Evolutionary conservation across 2,797 vertebrate genomes (phyloP).

Genomic region (Cichlasoma orientale): DNA sequence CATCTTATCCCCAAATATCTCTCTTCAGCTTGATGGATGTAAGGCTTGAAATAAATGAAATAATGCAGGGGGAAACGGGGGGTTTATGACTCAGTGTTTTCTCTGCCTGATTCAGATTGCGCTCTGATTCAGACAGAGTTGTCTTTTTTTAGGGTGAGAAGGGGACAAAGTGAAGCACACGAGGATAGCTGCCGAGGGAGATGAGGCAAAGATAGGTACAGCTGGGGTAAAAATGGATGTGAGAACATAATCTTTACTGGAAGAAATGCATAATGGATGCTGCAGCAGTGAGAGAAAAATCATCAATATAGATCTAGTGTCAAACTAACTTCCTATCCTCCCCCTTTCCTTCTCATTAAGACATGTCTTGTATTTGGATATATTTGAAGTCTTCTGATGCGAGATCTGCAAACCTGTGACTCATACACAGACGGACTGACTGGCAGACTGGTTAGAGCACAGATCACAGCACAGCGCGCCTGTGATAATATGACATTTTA

Average conservation of each 20-base stretch:
- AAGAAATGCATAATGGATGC: constrained; percentile 28
- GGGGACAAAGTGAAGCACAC: constrained; percentile 14
- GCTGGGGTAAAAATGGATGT: background rate
- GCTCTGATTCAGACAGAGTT: constrained; percentile 29
- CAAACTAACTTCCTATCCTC: background rate
- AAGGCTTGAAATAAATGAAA: constrained; percentile 54
- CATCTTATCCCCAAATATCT: constrained; percentile 58
- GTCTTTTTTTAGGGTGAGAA: constrained; percentile 24
- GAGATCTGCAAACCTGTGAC: constrained; percentile 1
- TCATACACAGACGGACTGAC: background rate
- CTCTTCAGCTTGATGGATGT: constrained; percentile 55
- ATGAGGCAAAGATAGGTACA: background rate
- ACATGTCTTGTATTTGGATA: constrained; percentile 10
- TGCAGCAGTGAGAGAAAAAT: constrained; percentile 19
- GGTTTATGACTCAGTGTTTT: constrained; percentile 59
- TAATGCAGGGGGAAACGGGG: constrained; percentile 3
- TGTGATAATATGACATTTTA: constrained; percentile 8
- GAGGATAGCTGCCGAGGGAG: background rate
- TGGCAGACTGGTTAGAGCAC: constrained; percentile 8
- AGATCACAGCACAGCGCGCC: background rate
- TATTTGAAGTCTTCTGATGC: constrained; percentile 8
- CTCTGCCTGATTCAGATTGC: constrained; percentile 25
- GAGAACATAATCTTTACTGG: constrained; percentile 11
- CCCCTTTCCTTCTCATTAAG: background rate
- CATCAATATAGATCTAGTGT: constrained; percentile 6